These are phyloP conservation scores for Myopa tessellatipennis DNA, from an alignment of 2,888 invertebrate genomes.

Conservation along the genomic window DNA sequence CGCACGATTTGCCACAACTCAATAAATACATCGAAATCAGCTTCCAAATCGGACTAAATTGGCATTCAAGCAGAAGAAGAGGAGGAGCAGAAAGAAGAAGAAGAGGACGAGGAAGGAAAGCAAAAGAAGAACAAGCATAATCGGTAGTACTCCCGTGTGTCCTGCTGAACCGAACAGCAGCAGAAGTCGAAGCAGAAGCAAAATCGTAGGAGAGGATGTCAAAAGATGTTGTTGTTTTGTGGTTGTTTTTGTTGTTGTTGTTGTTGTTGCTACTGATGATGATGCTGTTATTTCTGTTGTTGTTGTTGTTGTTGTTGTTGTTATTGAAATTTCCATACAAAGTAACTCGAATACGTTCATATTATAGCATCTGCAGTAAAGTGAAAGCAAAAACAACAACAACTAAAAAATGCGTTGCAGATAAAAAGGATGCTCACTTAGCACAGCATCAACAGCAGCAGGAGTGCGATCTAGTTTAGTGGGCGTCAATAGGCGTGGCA, in stretches of 20 bases:
- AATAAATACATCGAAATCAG: conserved; percentile 27
- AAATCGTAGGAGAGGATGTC: not conserved
- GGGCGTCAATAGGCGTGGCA: conserved; percentile 4
- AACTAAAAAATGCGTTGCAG: conserved; percentile 23
- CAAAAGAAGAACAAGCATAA: no score
- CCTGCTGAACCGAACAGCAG: not conserved
- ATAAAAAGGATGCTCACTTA: conserved; percentile 25
- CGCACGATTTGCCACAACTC: conserved; percentile 21
- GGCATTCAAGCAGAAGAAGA: conserved; percentile 1
- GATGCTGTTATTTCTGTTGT: no score
- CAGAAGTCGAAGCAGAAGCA: not conserved
- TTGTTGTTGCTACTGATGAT: no score
- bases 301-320: no score
- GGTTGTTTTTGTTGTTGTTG: no score
- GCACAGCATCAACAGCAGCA: not conserved
- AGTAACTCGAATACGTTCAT: not conserved
- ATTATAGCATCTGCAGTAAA: conserved; percentile 12
- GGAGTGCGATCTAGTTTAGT: not conserved
- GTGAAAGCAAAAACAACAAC: not conserved
- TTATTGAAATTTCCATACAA: conserved; percentile 20
- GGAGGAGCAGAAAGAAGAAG: not conserved
- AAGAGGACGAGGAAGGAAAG: no score
- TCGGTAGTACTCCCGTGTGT: no score
- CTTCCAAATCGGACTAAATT: conserved; percentile 17
- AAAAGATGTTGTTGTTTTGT: not conserved